These are phyloP conservation scores for Ellobius talpinus DNA, from an alignment of 2,113 vertebrate species.

Conservation along the genomic window DNA sequence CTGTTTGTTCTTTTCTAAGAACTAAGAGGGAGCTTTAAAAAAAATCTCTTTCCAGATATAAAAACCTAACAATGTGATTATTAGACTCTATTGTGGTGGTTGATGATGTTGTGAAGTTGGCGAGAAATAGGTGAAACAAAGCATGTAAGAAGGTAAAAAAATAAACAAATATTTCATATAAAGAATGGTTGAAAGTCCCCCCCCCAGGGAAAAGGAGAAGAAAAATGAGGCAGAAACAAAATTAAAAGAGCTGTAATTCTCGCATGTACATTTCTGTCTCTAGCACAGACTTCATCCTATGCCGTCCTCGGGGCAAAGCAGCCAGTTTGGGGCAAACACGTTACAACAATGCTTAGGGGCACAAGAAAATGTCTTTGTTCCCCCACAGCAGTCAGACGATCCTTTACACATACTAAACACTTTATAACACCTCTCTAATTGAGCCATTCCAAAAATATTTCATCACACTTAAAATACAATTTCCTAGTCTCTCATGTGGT, in stretches of 20 bases:
- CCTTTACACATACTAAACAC: not conserved
- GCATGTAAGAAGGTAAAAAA: not conserved
- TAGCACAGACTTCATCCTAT: not conserved
- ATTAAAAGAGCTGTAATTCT: not conserved
- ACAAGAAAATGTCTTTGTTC: not conserved
- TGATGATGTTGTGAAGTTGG: not conserved
- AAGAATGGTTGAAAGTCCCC: not conserved
- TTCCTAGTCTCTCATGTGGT: not conserved
- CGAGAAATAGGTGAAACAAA: not conserved
- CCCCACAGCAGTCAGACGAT: not conserved
- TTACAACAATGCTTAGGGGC: not conserved
- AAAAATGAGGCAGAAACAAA: not conserved
- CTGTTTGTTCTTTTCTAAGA: not conserved
- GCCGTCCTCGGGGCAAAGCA: not conserved
- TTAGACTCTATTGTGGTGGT: not conserved
- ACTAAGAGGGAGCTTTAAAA: not conserved
- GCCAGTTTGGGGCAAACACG: not conserved
- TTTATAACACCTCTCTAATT: not conserved
- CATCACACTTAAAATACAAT: not conserved
- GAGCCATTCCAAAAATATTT: slow-evolving; percentile 34
- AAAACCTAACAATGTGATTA: not conserved
- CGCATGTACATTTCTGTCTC: not conserved
- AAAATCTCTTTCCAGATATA: slow-evolving; percentile 23
- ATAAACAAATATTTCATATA: not conserved
- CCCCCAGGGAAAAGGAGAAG: not conserved